These are phyloP conservation scores for Mimachlamys varia DNA, from an alignment of 2,888 invertebrate genomes.

Conservation along the genomic window DNA sequence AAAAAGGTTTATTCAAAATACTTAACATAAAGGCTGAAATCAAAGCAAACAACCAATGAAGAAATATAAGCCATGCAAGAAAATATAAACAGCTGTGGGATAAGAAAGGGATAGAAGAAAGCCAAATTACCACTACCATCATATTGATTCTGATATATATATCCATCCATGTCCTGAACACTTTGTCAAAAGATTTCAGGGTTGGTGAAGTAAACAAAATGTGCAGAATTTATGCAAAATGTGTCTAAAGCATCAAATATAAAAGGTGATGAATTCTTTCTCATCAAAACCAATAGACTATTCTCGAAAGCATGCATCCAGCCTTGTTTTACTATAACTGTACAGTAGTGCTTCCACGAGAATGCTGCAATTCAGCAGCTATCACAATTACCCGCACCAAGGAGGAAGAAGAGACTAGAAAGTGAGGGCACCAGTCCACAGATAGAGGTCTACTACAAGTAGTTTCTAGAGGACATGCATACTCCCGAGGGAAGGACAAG, in stretches of 20 bases:
- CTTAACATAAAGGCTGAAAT: background rate
- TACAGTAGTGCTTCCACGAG: background rate
- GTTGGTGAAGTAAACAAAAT: background rate
- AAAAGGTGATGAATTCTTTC: background rate
- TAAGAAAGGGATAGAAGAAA: slow-evolving; percentile 37
- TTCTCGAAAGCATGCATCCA: background rate
- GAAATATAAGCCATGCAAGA: slow-evolving; percentile 40
- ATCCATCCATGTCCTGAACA: background rate
- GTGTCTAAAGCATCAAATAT: background rate
- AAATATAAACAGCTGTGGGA: slow-evolving; percentile 46
- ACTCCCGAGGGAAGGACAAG: slow-evolving; percentile 24
- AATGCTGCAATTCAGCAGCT: background rate
- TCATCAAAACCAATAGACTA: background rate
- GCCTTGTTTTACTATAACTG: background rate
- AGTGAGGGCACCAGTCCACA: background rate
- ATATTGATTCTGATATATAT: background rate
- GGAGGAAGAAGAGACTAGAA: background rate
- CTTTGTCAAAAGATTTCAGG: background rate
- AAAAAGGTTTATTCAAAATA: slow-evolving; percentile 15
- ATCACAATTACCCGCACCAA: background rate
- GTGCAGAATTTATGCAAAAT: slow-evolving; percentile 10
- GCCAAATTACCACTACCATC: background rate
- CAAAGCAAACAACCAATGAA: slow-evolving; percentile 23
- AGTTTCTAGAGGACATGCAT: slow-evolving; percentile 20
- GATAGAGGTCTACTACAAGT: slow-evolving; percentile 5